phyloP scores from a whole-genome alignment of 2,113 vertebrate species.

The Onychostoma macrolepis region DNA sequence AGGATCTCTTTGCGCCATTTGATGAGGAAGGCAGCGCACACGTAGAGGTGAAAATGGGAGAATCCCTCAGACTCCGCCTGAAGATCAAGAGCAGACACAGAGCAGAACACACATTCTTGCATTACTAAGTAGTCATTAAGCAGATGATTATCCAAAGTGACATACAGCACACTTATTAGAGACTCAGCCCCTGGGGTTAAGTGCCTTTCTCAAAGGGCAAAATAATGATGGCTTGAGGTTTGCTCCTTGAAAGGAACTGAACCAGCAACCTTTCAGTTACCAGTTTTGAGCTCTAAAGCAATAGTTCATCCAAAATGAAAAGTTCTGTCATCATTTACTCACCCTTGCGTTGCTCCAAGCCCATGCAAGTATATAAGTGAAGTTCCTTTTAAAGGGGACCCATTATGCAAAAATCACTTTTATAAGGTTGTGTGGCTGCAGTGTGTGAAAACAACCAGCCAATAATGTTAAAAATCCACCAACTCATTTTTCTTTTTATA shows the following conservation, averaged over 20 bases:
- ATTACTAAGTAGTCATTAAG: slow-evolving; percentile 7
- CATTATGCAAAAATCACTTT: too few relatives aligned
- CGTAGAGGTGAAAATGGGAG: slow-evolving; percentile 89
- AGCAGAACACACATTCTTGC: slow-evolving; percentile 9
- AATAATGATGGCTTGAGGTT: neutral
- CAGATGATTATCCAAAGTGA: slow-evolving; percentile 30
- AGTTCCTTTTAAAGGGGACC: neutral
- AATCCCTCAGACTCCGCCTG: slow-evolving; percentile 89
- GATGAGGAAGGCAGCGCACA: slow-evolving; percentile 88
- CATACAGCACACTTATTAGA: slow-evolving; percentile 19
- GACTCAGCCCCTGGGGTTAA: slow-evolving; percentile 11
- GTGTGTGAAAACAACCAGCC: too few relatives aligned
- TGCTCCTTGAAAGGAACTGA: neutral
- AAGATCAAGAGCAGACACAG: slow-evolving; percentile 26
- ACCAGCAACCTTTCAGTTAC: neutral
- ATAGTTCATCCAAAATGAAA: neutral
- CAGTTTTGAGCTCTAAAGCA: neutral
- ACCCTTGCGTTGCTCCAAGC: neutral
- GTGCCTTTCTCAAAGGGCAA: slow-evolving; percentile 12
- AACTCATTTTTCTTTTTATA: too few relatives aligned
- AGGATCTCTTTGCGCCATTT: slow-evolving; percentile 91
- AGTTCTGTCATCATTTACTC: neutral
- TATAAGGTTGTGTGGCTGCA: too few relatives aligned
- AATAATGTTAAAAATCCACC: too few relatives aligned
- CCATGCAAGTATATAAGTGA: neutral